Conservation (phyloP, 2,113 vertebrate genomes). For the Oostethus manadensis region DNA sequence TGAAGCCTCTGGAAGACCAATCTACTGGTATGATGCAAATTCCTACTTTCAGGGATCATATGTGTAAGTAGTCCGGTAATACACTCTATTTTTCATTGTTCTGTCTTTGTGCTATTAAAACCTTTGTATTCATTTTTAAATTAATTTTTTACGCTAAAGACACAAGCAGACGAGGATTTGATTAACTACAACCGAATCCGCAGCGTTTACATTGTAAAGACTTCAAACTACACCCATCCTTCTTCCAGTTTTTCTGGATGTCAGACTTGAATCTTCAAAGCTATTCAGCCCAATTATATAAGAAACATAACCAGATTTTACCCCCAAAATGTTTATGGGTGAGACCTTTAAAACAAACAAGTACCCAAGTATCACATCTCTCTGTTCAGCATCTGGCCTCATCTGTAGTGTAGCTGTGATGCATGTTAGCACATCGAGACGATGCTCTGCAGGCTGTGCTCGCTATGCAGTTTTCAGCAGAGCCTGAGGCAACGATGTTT, state of each 20-base stretch:
- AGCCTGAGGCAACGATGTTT: conserved; percentile 41
- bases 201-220: background rate
- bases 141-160: background rate
- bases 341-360: conserved; percentile 1
- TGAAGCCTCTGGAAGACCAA: background rate
- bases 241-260: background rate
- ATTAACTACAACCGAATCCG: background rate
- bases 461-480: conserved; percentile 59
- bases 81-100: too few species aligned
- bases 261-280: background rate
- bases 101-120: too few species aligned
- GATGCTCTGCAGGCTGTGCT: conserved; percentile 6
- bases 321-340: background rate
- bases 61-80: too few species aligned
- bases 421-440: conserved; percentile 34
- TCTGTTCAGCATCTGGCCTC: conserved; percentile 4
- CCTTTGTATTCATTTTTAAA: too few species aligned
- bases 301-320: background rate
- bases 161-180: background rate
- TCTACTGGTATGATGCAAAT: too few species aligned
- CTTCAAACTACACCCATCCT: background rate
- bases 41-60: too few species aligned
- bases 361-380: conserved; percentile 25
- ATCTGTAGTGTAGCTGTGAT: conserved; percentile 24
- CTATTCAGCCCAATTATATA: background rate